A percentile compares a stretch with the other conserved stretches of the same genome.
phyloP scores from a whole-genome alignment of 2,113 vertebrate species.

The Alectura lathami region DNA sequence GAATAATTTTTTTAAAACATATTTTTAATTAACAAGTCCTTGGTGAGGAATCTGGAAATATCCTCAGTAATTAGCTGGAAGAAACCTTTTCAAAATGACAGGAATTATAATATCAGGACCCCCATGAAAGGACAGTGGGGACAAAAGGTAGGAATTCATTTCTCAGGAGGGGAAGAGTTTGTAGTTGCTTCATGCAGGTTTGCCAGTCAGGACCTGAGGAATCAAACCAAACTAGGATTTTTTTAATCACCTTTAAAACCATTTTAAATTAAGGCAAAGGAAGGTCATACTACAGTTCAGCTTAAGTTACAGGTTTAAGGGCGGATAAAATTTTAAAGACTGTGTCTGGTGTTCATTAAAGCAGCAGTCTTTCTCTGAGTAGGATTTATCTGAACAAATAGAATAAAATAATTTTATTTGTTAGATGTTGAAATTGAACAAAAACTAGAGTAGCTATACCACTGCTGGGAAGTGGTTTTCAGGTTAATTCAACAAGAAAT shows the following conservation, averaged over 20 bases:
- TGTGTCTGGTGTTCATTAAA: background rate
- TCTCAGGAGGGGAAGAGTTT: background rate
- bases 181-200: background rate
- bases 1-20: background rate
- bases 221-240: background rate
- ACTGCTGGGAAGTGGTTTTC: fast-evolving
- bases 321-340: background rate
- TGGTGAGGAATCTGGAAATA: background rate
- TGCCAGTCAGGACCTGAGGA: background rate
- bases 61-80: background rate
- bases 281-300: background rate
- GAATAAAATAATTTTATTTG: background rate
- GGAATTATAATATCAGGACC: background rate
- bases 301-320: background rate
- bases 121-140: background rate
- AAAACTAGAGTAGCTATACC: background rate
- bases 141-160: background rate
- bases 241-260: background rate
- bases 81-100: background rate
- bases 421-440: background rate
- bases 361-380: background rate
- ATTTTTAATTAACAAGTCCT: background rate
- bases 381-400: background rate
- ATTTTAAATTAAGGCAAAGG: background rate
- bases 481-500: background rate